Conservation (phyloP, 2,113 vertebrate genomes). For the Poeciliopsis retropinna region DNA sequence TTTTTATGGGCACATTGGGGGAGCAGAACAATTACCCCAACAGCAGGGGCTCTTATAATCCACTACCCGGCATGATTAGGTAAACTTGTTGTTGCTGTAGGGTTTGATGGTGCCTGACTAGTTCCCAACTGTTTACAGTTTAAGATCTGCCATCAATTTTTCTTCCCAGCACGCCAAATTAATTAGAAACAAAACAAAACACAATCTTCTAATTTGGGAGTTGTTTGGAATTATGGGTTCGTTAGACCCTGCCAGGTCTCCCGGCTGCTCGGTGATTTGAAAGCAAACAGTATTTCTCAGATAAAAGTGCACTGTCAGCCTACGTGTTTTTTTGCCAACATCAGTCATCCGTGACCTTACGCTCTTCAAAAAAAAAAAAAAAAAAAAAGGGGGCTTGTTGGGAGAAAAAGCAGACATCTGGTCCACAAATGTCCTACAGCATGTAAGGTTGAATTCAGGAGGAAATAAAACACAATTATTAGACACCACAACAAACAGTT, state of each 20-base stretch:
- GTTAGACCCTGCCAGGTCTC: conserved; percentile 23
- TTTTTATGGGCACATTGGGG: conserved; percentile 61
- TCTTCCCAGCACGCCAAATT: conserved; percentile 9
- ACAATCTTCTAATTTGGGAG: conserved; percentile 31
- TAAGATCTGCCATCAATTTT: conserved; percentile 41
- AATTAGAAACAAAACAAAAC: conserved; percentile 29
- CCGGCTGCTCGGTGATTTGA: conserved; percentile 23
- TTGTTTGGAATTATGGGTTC: conserved; percentile 19
- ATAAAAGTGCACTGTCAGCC: conserved; percentile 50
- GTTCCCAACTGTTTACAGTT: conserved; percentile 38
- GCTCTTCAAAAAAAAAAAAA: conserved; percentile 30
- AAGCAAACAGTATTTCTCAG: conserved; percentile 43
- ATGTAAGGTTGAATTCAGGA: conserved; percentile 41
- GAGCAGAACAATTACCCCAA: conserved; percentile 64
- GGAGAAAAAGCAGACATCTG: conserved; percentile 70
- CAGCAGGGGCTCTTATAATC: conserved; percentile 64
- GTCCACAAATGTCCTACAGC: conserved; percentile 68
- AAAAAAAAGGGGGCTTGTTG: conserved; percentile 31
- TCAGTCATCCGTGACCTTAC: conserved; percentile 52
- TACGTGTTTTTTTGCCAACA: conserved; percentile 39
- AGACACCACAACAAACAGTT: conserved; percentile 57
- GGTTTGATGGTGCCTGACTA: conserved; percentile 26
- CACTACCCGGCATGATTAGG: conserved; percentile 59
- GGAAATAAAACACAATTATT: conserved; percentile 56
- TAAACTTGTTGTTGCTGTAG: conserved; percentile 49